Evolutionary conservation across 1,140 invertebrate genomes (phyloP).

Genomic region (Caenorhabditis latens): DNA sequence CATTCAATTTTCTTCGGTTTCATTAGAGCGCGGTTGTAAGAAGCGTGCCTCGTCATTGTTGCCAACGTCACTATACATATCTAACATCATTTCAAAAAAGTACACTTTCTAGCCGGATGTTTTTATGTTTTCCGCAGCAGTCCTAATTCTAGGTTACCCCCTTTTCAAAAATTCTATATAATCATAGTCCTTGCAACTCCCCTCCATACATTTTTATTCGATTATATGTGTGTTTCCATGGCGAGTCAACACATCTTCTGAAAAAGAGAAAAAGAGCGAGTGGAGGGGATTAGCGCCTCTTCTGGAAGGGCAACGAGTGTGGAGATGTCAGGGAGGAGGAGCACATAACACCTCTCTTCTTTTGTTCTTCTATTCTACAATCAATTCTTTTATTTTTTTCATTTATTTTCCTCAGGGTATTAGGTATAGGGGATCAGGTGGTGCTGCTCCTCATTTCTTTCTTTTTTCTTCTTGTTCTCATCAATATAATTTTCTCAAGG

Average conservation of each 20-base stretch:
- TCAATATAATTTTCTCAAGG: not conserved
- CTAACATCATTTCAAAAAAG: too few relatives aligned
- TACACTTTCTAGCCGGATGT: too few relatives aligned
- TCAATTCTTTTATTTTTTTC: not conserved
- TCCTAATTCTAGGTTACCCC: not conserved
- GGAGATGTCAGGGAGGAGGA: not conserved
- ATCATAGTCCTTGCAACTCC: not conserved
- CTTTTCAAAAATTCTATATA: too few relatives aligned
- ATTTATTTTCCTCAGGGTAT: not conserved
- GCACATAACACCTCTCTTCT: not conserved
- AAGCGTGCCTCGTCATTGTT: too few relatives aligned
- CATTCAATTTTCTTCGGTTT: too few relatives aligned
- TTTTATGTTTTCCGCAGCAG: too few relatives aligned
- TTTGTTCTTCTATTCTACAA: slow-evolving; percentile 35
- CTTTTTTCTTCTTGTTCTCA: not conserved
- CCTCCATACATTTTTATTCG: slow-evolving; percentile 9
- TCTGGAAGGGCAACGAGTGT: slow-evolving; percentile 5
- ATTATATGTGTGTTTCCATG: slow-evolving; percentile 47
- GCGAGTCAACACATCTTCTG: slow-evolving; percentile 25
- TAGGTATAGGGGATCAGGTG: slow-evolving; percentile 39
- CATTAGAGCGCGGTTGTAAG: too few relatives aligned
- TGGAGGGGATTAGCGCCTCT: too few relatives aligned
- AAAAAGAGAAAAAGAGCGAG: not conserved
- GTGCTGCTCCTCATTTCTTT: not conserved
- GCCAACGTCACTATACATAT: too few relatives aligned